phyloP scores from a whole-genome alignment of 2,797 vertebrate species.

The Enteromius argenteus region DNA sequence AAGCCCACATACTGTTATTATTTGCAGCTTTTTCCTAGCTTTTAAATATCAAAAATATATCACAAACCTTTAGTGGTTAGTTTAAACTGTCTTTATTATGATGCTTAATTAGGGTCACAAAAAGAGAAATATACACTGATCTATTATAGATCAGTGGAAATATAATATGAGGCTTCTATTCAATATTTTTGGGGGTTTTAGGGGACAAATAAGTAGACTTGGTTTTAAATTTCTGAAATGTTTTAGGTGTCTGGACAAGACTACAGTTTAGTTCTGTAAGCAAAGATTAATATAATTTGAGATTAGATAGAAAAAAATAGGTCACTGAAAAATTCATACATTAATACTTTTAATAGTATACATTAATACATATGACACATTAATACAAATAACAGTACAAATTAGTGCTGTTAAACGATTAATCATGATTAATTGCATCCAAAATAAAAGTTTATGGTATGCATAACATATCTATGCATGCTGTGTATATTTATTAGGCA shows the following conservation, averaged over 20 bases:
- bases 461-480: too few species aligned
- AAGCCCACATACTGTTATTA: neutral
- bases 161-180: neutral
- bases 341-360: neutral
- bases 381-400: too few species aligned
- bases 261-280: neutral
- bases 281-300: neutral
- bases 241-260: neutral
- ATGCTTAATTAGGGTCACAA: too few species aligned
- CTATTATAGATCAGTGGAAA: too few species aligned
- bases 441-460: too few species aligned
- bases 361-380: too few species aligned
- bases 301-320: too few species aligned
- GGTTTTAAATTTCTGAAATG: neutral
- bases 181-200: neutral
- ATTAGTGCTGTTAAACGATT: too few species aligned
- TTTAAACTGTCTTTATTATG: neutral
- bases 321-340: neutral
- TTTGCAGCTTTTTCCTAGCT: neutral
- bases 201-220: neutral
- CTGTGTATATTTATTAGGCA: too few species aligned
- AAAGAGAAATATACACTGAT: too few species aligned
- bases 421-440: too few species aligned
- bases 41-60: neutral
- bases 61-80: neutral